Evolutionary conservation across 2,888 invertebrate genomes (phyloP).

Genomic region (Agapetus fuscipes): DNA sequence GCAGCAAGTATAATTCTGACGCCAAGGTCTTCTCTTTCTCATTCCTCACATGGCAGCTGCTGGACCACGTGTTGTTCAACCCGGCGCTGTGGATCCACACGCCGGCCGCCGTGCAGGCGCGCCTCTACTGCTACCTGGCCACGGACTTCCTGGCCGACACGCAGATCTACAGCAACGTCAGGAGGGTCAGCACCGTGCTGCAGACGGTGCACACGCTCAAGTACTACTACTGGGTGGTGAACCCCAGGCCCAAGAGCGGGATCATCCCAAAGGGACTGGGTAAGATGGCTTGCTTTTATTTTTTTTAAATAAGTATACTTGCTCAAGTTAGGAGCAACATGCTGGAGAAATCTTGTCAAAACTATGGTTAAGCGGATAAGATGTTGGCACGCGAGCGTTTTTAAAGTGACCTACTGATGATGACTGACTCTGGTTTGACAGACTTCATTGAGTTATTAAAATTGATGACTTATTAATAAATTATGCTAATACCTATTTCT

Average conservation of each 20-base stretch:
- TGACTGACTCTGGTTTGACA: too few species aligned
- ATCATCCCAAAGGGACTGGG: conserved; percentile 92
- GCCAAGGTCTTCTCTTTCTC: conserved; percentile 83
- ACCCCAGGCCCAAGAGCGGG: conserved; percentile 90
- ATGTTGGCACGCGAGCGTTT: too few species aligned
- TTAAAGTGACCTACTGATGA: too few species aligned
- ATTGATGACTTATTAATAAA: too few species aligned
- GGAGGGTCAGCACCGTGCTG: conserved; percentile 92
- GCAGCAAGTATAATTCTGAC: conserved; percentile 50
- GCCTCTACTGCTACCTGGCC: conserved; percentile 94
- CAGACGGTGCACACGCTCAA: conserved; percentile 98
- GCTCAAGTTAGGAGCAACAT: too few species aligned
- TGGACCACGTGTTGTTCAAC: conserved; percentile 99
- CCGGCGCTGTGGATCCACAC: conserved; percentile 99
- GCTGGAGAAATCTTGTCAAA: too few species aligned
- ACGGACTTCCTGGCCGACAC: conserved; percentile 98
- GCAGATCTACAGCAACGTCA: conserved; percentile 93
- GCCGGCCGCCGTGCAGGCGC: conserved; percentile 88
- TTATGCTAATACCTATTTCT: too few species aligned
- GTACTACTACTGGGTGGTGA: conserved; percentile 98
- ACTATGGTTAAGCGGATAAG: too few species aligned
- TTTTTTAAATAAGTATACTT: conserved; percentile 1
- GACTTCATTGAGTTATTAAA: too few species aligned
- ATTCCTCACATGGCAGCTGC: conserved; percentile 87
- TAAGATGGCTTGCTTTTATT: conserved; percentile 37